These are phyloP conservation scores for Acrossocheilus wenchowensis DNA, from an alignment of 2,797 vertebrate genomes.

Conservation along the genomic window DNA sequence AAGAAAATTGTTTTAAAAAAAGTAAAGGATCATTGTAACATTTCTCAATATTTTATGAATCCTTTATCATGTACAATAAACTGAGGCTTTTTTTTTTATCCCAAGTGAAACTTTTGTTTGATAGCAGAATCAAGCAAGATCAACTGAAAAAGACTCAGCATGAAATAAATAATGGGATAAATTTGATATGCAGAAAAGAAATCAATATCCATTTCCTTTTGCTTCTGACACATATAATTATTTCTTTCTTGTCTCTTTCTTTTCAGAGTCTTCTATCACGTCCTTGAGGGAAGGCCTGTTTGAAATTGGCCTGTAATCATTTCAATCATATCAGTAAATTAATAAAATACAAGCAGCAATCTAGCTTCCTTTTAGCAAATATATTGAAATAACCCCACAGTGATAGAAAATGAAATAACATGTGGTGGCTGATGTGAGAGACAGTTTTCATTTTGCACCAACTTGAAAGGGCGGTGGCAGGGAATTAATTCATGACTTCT, in stretches of 20 bases:
- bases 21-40: background rate
- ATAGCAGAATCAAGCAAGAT: slow-evolving; percentile 15
- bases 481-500: slow-evolving; percentile 62
- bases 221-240: slow-evolving; percentile 58
- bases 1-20: background rate
- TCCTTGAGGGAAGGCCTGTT: slow-evolving; percentile 52
- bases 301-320: slow-evolving; percentile 57
- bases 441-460: slow-evolving; percentile 60
- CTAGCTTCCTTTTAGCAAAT: slow-evolving; percentile 62
- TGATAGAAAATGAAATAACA: slow-evolving; percentile 57
- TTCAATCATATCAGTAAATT: slow-evolving; percentile 66
- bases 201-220: slow-evolving; percentile 60
- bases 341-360: slow-evolving; percentile 60
- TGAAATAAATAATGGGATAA: slow-evolving; percentile 48
- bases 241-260: slow-evolving; percentile 43
- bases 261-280: slow-evolving; percentile 47
- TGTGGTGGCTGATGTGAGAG: slow-evolving; percentile 61
- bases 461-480: slow-evolving; percentile 61
- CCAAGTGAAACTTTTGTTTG: slow-evolving; percentile 25
- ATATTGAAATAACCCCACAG: slow-evolving; percentile 59
- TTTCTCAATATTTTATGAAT: background rate
- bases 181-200: slow-evolving; percentile 58
- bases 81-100: background rate
- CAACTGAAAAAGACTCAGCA: slow-evolving; percentile 40
- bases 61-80: background rate